phyloP scores from a whole-genome alignment of 2,888 invertebrate genomes.

The Drosophila rubida region DNA sequence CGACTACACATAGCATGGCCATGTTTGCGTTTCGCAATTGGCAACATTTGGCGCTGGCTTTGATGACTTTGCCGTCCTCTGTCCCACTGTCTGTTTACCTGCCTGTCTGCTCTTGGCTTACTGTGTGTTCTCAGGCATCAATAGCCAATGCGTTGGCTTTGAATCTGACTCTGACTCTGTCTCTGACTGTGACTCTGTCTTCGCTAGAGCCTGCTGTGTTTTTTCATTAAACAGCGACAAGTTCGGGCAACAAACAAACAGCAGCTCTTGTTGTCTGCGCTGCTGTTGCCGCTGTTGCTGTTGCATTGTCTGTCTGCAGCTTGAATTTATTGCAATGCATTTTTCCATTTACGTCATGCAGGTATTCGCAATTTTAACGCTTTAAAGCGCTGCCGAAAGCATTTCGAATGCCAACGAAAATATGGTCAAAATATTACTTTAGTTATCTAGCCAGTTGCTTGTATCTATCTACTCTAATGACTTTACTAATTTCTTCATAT shows the following conservation, averaged over 20 bases:
- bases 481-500: constrained; percentile 21
- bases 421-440: constrained; percentile 23
- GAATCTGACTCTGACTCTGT: constrained; percentile 48
- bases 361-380: constrained; percentile 69
- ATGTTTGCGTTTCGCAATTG: constrained; percentile 67
- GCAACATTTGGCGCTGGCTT: constrained; percentile 76
- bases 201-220: constrained; percentile 48
- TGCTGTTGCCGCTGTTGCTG: constrained; percentile 17
- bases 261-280: constrained; percentile 26
- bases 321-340: constrained; percentile 71
- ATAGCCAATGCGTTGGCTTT: constrained; percentile 52
- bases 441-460: not conserved
- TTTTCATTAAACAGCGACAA: constrained; percentile 55
- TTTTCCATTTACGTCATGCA: constrained; percentile 71
- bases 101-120: constrained; percentile 35
- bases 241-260: constrained; percentile 45
- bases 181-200: constrained; percentile 29
- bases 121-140: constrained; percentile 76
- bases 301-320: constrained; percentile 41
- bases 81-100: constrained; percentile 19
- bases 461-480: not conserved
- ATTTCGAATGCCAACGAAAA: constrained; percentile 30
- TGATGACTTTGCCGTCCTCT: constrained; percentile 60
- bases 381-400: constrained; percentile 44
- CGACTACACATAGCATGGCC: constrained; percentile 59